Base-by-base conservation (phyloP, 1,140 invertebrate genomes). In the Polyergus mexicanus region DNA sequence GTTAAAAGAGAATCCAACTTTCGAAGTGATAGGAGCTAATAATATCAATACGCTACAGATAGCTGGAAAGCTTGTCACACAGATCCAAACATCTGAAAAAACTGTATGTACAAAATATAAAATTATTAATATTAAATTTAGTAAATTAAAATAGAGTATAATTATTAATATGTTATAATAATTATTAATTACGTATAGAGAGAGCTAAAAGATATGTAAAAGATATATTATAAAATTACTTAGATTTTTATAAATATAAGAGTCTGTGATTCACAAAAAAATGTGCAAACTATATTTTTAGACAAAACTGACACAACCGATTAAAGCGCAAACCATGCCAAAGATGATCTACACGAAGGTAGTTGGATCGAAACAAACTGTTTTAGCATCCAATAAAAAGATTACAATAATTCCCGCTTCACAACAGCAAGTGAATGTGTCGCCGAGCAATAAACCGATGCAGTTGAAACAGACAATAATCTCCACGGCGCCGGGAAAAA, bases 1-100 rank as follows among this genome's bases (percentile, higher is more conserved):
- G 98, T 94, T 99, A 8, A 97, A 97, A 92, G 97, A 97, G 83
- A 97, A 99, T 96, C 98, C 98, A 19, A 97, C 97, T 0, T 99
- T 96, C 95, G 97, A 98, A 95, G 97, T 98, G 1, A 95, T 98
- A 1, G 96, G 96, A 81, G 96, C 97, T 0, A 96, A 96, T 60
- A 96, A 93, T 90, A 91, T 91, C 44, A 96, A 91, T 92, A 94
- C 93, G 65, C 88, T 91, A 91, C 95, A 94, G 87, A 90, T 95
- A 58, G 95, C 94, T 75, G 95, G 95, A 75, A 93, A 94, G 88
- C 88, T 88, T 13, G 80, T 95, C 10, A 87, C 93, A n/a, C 85
- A 94, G 19, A 92, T 95, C 62, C 92, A 93, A 81, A 89, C 91
- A 13, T 38, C 86, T 38, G 86, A 66, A 3, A 90, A 87, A 89